Percentiles rank a stretch among this genome's conserved stretches.
Evolutionary conservation across 1,140 invertebrate genomes (phyloP).

Genomic region (Argopecten irradians): DNA sequence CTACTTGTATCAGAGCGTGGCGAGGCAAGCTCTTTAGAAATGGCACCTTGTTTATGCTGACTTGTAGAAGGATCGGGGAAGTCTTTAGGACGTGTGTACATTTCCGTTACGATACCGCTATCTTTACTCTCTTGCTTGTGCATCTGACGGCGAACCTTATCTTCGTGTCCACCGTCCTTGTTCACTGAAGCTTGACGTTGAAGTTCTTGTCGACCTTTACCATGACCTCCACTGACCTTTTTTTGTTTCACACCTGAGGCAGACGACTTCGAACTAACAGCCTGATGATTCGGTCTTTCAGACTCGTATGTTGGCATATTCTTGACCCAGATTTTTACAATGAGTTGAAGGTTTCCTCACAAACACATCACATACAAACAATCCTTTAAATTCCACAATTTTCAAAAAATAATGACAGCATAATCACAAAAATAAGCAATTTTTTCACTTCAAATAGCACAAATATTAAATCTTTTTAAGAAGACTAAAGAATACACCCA

Average conservation of each 20-base stretch:
- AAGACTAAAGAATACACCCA: neutral
- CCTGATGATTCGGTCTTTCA: slow-evolving; percentile 25
- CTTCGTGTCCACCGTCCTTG: slow-evolving; percentile 26
- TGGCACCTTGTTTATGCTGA: neutral
- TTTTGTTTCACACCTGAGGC: neutral
- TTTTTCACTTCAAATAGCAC: neutral
- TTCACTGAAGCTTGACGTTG: slow-evolving; percentile 38
- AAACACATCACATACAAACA: neutral
- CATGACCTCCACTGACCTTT: slow-evolving; percentile 19
- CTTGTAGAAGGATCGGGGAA: neutral
- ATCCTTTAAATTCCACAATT: neutral
- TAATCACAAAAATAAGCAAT: neutral
- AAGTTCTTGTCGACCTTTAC: slow-evolving; percentile 9
- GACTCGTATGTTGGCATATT: slow-evolving; percentile 7
- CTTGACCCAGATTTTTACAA: neutral
- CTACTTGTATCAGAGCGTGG: neutral
- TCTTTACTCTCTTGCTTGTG: slow-evolving; percentile 59
- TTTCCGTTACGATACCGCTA: slow-evolving; percentile 61
- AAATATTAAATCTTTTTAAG: neutral
- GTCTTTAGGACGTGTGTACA: slow-evolving; percentile 55
- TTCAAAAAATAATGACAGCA: neutral
- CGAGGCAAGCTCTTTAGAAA: neutral
- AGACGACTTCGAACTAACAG: neutral
- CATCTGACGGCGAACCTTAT: slow-evolving; percentile 52
- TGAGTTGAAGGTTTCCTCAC: neutral